Percentiles rank a stretch among this genome's conserved stretches.
Evolutionary conservation across 2,113 vertebrate species (phyloP).

Genomic region (Ramphastos sulfuratus): DNA sequence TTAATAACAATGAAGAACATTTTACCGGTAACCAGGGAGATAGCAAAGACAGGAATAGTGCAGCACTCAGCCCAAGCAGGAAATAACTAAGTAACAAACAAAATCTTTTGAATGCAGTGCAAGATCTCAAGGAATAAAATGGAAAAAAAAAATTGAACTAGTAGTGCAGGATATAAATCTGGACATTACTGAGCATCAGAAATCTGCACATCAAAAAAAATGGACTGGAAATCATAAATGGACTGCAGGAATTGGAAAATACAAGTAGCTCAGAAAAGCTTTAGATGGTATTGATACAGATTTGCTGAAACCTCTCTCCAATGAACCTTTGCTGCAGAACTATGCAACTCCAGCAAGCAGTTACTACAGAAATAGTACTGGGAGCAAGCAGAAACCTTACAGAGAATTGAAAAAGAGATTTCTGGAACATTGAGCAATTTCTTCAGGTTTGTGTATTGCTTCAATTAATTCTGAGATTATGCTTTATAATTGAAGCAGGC

Average conservation of each 20-base stretch:
- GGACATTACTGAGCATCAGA: background rate
- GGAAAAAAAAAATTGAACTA: background rate
- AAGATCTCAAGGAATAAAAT: background rate
- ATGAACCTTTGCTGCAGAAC: background rate
- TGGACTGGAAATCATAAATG: background rate
- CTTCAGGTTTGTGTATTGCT: background rate
- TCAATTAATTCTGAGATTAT: background rate
- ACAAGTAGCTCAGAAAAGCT: background rate
- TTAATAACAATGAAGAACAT: background rate
- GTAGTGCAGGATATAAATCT: background rate
- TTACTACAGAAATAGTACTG: background rate
- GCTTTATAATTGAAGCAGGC: background rate
- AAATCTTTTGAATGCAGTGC: background rate
- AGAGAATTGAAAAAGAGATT: background rate
- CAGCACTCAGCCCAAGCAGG: background rate
- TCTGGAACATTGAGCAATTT: background rate
- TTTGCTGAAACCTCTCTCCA: background rate
- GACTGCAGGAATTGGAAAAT: background rate
- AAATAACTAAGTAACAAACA: background rate
- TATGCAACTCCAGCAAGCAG: background rate
- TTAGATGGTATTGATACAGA: background rate
- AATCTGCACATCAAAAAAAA: background rate
- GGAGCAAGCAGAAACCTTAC: background rate
- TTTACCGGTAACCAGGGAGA: background rate
- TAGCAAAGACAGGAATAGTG: background rate